Evolutionary conservation across 2,797 vertebrate genomes (phyloP).

Genomic region (Periophthalmus magnuspinnatus): DNA sequence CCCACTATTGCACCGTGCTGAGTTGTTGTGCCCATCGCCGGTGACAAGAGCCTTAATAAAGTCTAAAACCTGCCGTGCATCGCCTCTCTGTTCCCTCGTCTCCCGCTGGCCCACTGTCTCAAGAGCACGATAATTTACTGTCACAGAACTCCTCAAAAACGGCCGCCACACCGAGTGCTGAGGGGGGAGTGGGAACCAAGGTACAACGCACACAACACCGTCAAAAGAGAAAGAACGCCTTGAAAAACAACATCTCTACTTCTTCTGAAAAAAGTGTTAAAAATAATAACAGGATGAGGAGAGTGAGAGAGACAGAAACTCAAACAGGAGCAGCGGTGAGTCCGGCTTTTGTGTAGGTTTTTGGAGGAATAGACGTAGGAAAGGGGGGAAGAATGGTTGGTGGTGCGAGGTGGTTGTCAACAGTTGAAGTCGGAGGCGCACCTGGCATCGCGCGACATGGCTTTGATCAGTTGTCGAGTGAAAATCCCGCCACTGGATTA

Average conservation of each 20-base stretch:
- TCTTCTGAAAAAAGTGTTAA: conserved; percentile 55
- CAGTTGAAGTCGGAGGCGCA: conserved; percentile 69
- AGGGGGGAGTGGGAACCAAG: conserved; percentile 52
- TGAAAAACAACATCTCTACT: conserved; percentile 39
- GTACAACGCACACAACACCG: conserved; percentile 59
- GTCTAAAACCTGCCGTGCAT: conserved; percentile 70
- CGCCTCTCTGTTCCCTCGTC: conserved; percentile 67
- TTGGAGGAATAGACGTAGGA: conserved; percentile 38
- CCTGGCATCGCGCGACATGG: conserved; percentile 66
- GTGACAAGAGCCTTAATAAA: conserved; percentile 73
- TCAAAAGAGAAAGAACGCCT: conserved; percentile 28
- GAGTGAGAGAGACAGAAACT: conserved; percentile 38
- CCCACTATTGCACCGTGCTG: conserved; percentile 47
- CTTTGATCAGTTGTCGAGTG: conserved; percentile 81
- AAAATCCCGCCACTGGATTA: conserved; percentile 77
- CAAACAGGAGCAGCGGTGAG: conserved; percentile 71
- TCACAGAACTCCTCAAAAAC: conserved; percentile 74
- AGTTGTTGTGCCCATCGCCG: conserved; percentile 61
- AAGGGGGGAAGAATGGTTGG: conserved; percentile 17
- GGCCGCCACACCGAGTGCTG: conserved; percentile 63
- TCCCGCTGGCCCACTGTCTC: conserved; percentile 74
- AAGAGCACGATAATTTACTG: conserved; percentile 77
- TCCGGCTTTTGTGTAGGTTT: conserved; percentile 64
- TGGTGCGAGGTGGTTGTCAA: conserved; percentile 68
- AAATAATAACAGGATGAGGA: conserved; percentile 60